Conservation (phyloP, 2,113 vertebrate species). For the Drymodes brunneopygia region DNA sequence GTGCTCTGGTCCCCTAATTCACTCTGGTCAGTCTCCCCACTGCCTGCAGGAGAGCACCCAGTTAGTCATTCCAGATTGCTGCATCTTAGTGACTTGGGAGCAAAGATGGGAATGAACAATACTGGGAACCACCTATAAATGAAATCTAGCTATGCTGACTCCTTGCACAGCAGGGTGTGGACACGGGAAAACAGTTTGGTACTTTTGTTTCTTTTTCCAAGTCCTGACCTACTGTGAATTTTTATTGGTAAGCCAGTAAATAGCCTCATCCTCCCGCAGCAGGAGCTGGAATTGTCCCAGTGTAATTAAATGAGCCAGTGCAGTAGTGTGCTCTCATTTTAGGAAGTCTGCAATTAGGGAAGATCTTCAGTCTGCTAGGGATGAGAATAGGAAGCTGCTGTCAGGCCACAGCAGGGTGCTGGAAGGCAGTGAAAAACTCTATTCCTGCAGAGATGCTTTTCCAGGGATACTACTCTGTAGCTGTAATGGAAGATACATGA, state of each 20-base stretch:
- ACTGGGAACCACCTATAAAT: neutral
- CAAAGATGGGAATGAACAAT: neutral
- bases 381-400: neutral
- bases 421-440: neutral
- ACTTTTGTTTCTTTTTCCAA: neutral
- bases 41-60: neutral
- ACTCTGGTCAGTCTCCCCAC: fast-evolving
- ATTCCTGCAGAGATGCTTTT: neutral
- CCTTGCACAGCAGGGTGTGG: neutral
- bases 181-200: neutral
- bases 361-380: neutral
- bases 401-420: neutral
- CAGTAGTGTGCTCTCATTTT: neutral
- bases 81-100: neutral
- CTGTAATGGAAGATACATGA: neutral
- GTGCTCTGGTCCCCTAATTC: neutral
- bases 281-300: slow-evolving; percentile 1
- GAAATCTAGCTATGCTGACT: neutral
- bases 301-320: neutral
- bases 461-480: neutral
- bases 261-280: neutral
- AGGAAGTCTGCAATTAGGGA: neutral
- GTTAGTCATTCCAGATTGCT: neutral
- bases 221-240: neutral
- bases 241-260: slow-evolving; percentile 9